Evolutionary conservation across 2,797 vertebrate species (phyloP).

Genomic region (Brachyalestes nurse): DNA sequence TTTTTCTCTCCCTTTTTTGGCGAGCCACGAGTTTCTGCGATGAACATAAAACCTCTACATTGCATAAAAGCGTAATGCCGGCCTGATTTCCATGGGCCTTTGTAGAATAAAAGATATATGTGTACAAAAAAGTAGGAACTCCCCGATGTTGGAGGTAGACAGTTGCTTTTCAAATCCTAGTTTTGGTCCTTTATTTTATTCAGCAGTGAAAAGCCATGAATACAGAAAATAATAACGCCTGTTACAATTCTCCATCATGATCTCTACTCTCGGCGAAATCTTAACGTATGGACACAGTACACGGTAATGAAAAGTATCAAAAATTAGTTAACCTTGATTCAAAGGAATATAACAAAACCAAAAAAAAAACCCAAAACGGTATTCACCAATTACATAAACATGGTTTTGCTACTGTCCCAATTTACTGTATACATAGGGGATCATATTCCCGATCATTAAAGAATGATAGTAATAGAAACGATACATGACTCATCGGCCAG

Average conservation of each 20-base stretch:
- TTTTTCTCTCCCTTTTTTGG: constrained; percentile 62
- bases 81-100: constrained; percentile 87
- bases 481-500: constrained; percentile 99
- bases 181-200: constrained; percentile 99
- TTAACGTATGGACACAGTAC: constrained; percentile 99
- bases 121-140: constrained; percentile 75
- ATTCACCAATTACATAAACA: constrained; percentile 99
- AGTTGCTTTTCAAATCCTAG: constrained; percentile 99
- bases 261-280: constrained; percentile 99
- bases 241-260: constrained; percentile 99
- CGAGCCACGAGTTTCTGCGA: constrained; percentile 76
- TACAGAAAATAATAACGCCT: constrained; percentile 99
- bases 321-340: constrained; percentile 94
- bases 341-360: constrained; percentile 89
- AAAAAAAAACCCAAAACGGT: constrained; percentile 83
- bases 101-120: constrained; percentile 80
- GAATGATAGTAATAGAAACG: constrained; percentile 97
- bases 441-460: constrained; percentile 95
- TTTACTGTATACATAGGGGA: constrained; percentile 99
- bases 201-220: constrained; percentile 99
- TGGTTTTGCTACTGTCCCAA: constrained; percentile 97
- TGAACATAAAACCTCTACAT: constrained; percentile 76
- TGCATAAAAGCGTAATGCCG: constrained; percentile 88
- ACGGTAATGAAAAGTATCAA: constrained; percentile 99
- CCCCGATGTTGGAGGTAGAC: constrained; percentile 97